Conservation (phyloP, 2,797 vertebrate species). For the Protosalanx chinensis region DNA sequence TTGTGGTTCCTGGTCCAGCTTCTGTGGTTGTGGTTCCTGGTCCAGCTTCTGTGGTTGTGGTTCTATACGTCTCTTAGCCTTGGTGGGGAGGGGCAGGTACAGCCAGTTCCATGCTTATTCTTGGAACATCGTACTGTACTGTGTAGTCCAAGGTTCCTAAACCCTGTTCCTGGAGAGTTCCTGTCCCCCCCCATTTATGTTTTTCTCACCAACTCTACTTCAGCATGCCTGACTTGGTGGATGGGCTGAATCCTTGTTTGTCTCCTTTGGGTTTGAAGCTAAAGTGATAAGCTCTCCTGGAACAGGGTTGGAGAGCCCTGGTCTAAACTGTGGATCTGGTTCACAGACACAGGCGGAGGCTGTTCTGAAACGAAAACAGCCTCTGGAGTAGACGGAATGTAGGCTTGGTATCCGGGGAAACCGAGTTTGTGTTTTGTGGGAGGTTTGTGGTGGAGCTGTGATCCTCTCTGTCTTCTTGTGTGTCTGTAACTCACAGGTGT, state of each 20-base stretch:
- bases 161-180: no score
- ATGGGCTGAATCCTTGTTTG: no score
- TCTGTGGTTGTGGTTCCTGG: constrained; percentile 36
- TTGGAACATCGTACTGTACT: constrained; percentile 32
- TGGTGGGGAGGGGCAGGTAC: neutral
- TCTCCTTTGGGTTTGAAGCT: no score
- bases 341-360: neutral
- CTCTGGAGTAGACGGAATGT: neutral
- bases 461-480: constrained; percentile 23
- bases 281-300: no score
- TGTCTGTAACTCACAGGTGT: neutral
- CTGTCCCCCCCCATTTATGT: no score
- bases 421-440: neutral
- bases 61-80: constrained; percentile 36
- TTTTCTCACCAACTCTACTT: no score
- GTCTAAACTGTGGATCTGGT: neutral
- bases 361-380: neutral
- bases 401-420: neutral
- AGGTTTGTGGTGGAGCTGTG: constrained; percentile 21
- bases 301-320: no score
- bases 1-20: neutral
- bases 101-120: constrained; percentile 8
- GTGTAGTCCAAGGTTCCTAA: neutral
- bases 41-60: constrained; percentile 41
- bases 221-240: no score